phyloP scores from a whole-genome alignment of 1,140 invertebrate genomes.

The Palaemon carinicauda region DNA sequence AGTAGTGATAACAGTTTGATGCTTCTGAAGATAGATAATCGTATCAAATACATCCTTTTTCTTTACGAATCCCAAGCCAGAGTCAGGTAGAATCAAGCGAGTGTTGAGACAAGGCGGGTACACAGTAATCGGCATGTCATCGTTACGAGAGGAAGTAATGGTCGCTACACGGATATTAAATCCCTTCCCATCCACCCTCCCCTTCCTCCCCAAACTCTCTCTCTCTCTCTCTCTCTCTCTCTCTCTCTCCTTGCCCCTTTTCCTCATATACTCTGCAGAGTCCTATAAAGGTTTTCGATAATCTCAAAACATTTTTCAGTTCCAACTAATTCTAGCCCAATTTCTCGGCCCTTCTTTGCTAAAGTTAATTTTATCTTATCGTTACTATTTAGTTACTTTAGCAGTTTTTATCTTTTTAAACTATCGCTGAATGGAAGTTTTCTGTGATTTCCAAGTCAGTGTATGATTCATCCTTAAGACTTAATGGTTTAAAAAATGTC shows the following conservation, averaged over 20 bases:
- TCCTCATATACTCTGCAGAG: too few species aligned
- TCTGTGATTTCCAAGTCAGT: too few species aligned
- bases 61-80: not conserved
- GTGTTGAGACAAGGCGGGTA: conserved; percentile 6
- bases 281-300: too few species aligned
- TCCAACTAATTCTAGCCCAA: too few species aligned
- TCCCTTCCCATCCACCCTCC: conserved; percentile 33
- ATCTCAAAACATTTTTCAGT: too few species aligned
- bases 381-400: not conserved
- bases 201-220: not conserved
- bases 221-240: not conserved
- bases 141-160: conserved; percentile 53
- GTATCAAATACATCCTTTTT: too few species aligned
- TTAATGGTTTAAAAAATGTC: too few species aligned
- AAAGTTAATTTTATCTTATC: not conserved
- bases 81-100: not conserved
- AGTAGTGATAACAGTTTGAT: not conserved
- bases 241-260: not conserved
- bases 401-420: not conserved
- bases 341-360: too few species aligned
- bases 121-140: conserved; percentile 51
- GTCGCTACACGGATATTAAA: conserved; percentile 52
- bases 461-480: too few species aligned
- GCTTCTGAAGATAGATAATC: too few species aligned
- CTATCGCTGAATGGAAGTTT: too few species aligned